These are phyloP conservation scores for Dolichoris vasculosae DNA, from an alignment of 1,140 invertebrate genomes.

Conservation along the genomic window DNA sequence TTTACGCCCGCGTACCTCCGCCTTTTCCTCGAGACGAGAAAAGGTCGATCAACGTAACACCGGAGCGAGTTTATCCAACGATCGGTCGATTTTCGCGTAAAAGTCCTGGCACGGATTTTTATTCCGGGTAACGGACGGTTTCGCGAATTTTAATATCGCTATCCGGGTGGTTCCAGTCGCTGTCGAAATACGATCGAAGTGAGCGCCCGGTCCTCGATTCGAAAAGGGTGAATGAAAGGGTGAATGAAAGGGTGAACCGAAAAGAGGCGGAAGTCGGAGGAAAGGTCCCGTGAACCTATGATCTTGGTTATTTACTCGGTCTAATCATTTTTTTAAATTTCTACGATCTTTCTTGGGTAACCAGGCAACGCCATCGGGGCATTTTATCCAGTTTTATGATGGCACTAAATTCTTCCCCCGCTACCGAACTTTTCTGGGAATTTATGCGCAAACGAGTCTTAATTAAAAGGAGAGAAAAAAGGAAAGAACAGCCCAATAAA, in stretches of 20 bases:
- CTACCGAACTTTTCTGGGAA: not conserved
- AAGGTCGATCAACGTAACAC: not conserved
- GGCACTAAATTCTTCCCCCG: not conserved
- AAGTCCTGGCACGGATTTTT: not conserved
- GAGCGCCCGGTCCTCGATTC: no score
- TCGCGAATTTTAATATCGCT: not conserved
- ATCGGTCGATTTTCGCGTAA: not conserved
- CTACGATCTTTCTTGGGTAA: no score
- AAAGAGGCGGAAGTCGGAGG: not conserved
- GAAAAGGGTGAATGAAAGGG: no score
- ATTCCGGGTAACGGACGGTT: not conserved
- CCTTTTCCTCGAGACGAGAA: not conserved
- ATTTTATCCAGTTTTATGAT: not conserved
- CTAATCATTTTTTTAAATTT: conserved; percentile 12
- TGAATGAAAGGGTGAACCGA: not conserved
- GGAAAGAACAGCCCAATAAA: not conserved
- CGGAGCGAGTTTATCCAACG: not conserved
- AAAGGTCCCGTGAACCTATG: not conserved
- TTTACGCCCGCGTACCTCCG: not conserved
- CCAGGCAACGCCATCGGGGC: no score
- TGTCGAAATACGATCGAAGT: no score
- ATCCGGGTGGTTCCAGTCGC: no score
- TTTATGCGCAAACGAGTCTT: conserved; percentile 23
- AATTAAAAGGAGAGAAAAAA: conserved; percentile 32
- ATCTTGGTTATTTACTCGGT: not conserved